phyloP scores from a whole-genome alignment of 2,888 invertebrate genomes.

The Andrena hattorfiana region DNA sequence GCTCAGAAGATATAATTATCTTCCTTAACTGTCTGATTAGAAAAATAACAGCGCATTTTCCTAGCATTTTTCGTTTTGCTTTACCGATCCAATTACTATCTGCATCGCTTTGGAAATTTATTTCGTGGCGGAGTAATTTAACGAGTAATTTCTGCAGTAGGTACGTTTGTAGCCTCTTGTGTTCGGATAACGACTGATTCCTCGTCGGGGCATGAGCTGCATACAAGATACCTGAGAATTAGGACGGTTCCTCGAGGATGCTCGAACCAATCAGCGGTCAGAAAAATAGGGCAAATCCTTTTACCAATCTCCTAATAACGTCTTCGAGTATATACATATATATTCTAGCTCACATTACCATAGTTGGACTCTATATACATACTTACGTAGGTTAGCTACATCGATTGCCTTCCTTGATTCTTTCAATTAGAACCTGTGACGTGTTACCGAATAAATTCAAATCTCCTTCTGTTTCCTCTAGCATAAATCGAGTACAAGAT shows the following conservation, averaged over 20 bases:
- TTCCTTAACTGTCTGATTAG: too few species aligned
- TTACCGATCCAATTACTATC: too few species aligned
- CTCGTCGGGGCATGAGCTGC: conserved; percentile 39
- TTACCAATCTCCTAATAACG: not conserved
- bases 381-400: not conserved
- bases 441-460: too few species aligned
- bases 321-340: not conserved
- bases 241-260: conserved; percentile 20
- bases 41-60: too few species aligned
- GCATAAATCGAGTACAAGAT: not conserved
- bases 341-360: not conserved
- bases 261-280: conserved; percentile 9
- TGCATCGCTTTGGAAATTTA: not conserved
- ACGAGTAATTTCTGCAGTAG: conserved; percentile 13
- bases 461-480: not conserved
- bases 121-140: conserved; percentile 6
- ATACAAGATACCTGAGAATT: conserved; percentile 41
- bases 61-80: too few species aligned
- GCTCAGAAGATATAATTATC: not conserved
- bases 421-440: too few species aligned
- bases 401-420: too few species aligned
- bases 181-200: conserved; percentile 48
- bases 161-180: conserved; percentile 6
- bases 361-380: not conserved
- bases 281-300: conserved; percentile 7